Percentiles rank a stretch among this genome's conserved stretches.
phyloP scores from a whole-genome alignment of 2,113 vertebrate genomes.

The Apteryx owenii region DNA sequence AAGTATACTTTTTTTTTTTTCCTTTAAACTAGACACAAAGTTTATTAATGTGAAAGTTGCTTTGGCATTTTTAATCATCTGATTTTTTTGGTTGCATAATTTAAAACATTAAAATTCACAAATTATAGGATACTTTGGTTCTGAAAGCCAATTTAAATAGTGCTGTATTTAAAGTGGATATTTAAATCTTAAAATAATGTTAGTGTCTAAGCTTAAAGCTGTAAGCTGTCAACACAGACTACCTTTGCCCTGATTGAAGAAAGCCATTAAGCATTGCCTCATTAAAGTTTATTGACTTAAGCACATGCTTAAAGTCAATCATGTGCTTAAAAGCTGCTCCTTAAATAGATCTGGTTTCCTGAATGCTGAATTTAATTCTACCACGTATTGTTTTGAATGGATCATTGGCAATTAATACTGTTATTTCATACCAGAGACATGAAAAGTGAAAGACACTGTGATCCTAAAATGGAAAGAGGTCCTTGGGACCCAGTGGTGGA shows the following conservation, averaged over 20 bases:
- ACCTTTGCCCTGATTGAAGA: conserved; percentile 12
- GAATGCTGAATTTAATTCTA: neutral
- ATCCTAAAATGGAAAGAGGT: neutral
- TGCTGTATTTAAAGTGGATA: neutral
- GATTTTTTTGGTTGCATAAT: neutral
- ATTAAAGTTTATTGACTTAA: conserved; percentile 49
- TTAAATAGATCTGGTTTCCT: neutral
- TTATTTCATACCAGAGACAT: neutral
- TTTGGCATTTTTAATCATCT: neutral
- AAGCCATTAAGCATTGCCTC: neutral
- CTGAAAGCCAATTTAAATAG: neutral
- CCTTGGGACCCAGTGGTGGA: neutral
- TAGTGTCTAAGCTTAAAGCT: neutral
- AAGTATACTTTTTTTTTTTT: neutral
- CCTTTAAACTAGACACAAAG: neutral
- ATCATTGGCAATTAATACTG: neutral
- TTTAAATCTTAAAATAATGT: conserved; percentile 28
- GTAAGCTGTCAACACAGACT: neutral
- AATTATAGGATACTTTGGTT: neutral
- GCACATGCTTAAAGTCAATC: neutral
- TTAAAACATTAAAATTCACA: neutral
- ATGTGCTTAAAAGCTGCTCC: conserved; percentile 18
- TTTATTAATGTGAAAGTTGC: neutral
- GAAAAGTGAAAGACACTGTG: neutral
- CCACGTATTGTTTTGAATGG: neutral